Conservation (phyloP, 2,113 vertebrate species). For the Mesembrinibis cayennensis region DNA sequence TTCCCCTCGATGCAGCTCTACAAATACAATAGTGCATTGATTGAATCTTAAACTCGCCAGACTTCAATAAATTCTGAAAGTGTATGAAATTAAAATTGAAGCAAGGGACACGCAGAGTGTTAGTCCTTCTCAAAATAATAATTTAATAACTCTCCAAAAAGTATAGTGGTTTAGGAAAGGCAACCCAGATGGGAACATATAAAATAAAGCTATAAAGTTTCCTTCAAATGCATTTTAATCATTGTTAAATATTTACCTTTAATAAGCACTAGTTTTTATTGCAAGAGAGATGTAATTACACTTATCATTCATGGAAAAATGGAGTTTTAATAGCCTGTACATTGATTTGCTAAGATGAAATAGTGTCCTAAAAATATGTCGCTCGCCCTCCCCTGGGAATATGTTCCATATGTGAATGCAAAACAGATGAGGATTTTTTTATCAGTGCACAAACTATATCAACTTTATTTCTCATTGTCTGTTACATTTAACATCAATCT, state of each 20-base stretch:
- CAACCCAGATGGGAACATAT: slow-evolving; percentile 78
- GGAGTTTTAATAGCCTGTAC: slow-evolving; percentile 73
- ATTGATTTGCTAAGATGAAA: slow-evolving; percentile 77
- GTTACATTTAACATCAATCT: slow-evolving; percentile 22
- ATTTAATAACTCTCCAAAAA: slow-evolving; percentile 75
- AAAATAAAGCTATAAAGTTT: slow-evolving; percentile 79
- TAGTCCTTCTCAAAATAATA: slow-evolving; percentile 77
- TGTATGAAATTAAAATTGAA: slow-evolving; percentile 67
- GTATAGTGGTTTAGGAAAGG: slow-evolving; percentile 69
- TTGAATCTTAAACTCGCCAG: slow-evolving; percentile 18
- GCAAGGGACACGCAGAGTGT: slow-evolving; percentile 57
- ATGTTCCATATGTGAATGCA: slow-evolving; percentile 53
- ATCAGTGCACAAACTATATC: background rate
- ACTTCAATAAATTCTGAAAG: slow-evolving; percentile 65
- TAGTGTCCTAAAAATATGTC: slow-evolving; percentile 69
- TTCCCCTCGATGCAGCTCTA: background rate
- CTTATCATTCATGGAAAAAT: slow-evolving; percentile 79
- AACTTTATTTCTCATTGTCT: background rate
- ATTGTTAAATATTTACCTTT: slow-evolving; percentile 84
- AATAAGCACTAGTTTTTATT: slow-evolving; percentile 78
- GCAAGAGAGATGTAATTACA: slow-evolving; percentile 76
- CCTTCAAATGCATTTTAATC: slow-evolving; percentile 79
- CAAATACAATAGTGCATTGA: slow-evolving; percentile 43
- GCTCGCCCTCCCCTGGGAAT: slow-evolving; percentile 11
- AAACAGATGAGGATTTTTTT: slow-evolving; percentile 52